Percentiles rank a stretch among this genome's conserved stretches.
Evolutionary conservation across 2,888 invertebrate genomes (phyloP).

Genomic region (Chrysodeixis includens): DNA sequence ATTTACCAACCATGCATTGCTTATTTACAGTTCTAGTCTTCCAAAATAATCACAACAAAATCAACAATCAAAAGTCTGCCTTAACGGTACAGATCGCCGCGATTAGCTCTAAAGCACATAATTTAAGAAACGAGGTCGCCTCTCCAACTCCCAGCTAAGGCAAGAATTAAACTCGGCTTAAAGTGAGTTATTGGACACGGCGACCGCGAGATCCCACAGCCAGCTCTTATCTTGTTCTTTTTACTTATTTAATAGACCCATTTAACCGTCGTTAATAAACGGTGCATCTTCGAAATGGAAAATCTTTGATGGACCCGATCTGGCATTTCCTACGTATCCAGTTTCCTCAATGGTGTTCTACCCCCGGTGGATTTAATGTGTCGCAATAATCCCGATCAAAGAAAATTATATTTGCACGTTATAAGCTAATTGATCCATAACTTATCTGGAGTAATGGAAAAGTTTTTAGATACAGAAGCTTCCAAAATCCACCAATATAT

Average conservation of each 20-base stretch:
- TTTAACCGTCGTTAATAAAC: conserved; percentile 43
- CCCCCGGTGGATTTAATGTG: conserved; percentile 13
- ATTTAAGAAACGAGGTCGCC: conserved; percentile 58
- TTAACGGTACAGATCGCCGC: conserved; percentile 48
- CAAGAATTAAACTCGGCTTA: conserved; percentile 59
- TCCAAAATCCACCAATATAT: not conserved
- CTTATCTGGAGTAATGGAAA: not conserved
- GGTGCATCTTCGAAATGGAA: conserved; percentile 24
- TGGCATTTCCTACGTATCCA: conserved; percentile 14
- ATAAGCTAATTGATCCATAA: not conserved
- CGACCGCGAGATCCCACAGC: conserved; percentile 48
- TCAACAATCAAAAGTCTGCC: conserved; percentile 46
- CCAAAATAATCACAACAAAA: conserved; percentile 31
- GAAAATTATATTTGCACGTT: conserved; percentile 8
- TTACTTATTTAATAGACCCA: conserved; percentile 47
- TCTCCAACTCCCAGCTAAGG: conserved; percentile 52
- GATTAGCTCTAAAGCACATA: conserved; percentile 55
- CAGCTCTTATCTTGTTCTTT: conserved; percentile 54
- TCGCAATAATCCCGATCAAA: conserved; percentile 28
- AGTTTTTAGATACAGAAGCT: not conserved
- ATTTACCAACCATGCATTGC: too few species aligned
- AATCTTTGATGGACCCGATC: conserved; percentile 21
- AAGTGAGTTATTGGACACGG: conserved; percentile 59
- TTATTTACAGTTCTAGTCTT: not conserved
- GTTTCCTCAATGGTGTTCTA: conserved; percentile 36